phyloP scores from a whole-genome alignment of 2,888 invertebrate genomes.

The Sesia apiformis region DNA sequence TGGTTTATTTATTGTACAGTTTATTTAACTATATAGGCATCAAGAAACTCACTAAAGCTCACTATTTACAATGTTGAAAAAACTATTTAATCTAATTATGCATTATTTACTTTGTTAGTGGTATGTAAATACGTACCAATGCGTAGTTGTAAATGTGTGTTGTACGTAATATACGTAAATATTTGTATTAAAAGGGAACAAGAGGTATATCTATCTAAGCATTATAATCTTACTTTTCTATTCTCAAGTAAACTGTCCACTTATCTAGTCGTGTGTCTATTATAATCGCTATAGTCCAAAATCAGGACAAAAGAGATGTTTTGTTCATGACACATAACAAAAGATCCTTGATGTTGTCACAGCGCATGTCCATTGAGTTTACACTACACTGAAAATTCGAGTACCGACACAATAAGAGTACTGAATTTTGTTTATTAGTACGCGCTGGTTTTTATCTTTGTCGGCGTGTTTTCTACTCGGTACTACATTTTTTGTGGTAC shows the following conservation, averaged over 20 bases:
- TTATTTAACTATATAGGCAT: too few species aligned
- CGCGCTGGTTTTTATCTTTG: slow-evolving; percentile 52
- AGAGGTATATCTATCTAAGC: too few species aligned
- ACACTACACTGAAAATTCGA: slow-evolving; percentile 70
- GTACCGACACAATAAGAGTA: slow-evolving; percentile 55
- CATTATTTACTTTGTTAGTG: too few species aligned
- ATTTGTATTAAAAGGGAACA: too few species aligned
- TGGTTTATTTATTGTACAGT: too few species aligned
- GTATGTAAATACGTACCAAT: too few species aligned
- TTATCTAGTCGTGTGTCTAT: slow-evolving; percentile 27
- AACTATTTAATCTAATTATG: too few species aligned
- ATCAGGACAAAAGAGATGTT: slow-evolving; percentile 47
- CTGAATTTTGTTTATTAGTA: slow-evolving; percentile 42
- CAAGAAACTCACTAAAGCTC: too few species aligned
- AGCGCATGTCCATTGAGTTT: slow-evolving; percentile 60
- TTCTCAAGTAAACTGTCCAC: background rate
- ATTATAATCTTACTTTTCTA: too few species aligned
- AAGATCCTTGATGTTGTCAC: slow-evolving; percentile 48
- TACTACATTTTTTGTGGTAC: slow-evolving; percentile 40
- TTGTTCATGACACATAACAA: slow-evolving; percentile 49
- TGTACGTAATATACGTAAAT: too few species aligned
- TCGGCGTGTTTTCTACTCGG: slow-evolving; percentile 45
- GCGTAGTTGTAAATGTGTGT: too few species aligned
- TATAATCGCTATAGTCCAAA: slow-evolving; percentile 32
- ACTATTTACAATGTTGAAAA: too few species aligned